Conservation (phyloP, 2,888 invertebrate species). For the Drosophila quinaria region DNA sequence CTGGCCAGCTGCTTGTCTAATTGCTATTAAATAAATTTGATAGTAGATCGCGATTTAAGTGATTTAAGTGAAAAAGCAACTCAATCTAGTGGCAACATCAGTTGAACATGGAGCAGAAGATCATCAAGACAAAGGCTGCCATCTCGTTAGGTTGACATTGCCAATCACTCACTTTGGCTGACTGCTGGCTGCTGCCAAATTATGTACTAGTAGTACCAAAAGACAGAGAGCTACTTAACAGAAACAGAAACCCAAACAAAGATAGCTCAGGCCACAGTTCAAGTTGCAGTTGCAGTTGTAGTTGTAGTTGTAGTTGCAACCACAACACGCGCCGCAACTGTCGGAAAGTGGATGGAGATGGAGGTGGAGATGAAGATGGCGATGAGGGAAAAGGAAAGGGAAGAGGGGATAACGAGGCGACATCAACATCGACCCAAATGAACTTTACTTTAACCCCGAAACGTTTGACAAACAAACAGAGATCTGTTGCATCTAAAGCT, state of each 20-base stretch:
- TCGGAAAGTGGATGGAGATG: neutral
- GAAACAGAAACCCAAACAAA: neutral
- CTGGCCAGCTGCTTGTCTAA: constrained; percentile 16
- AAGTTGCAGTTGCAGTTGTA: constrained; percentile 45
- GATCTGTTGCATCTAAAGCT: constrained; percentile 70
- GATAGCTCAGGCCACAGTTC: constrained; percentile 58
- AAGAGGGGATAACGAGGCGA: constrained; percentile 35
- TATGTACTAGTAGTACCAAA: constrained; percentile 65
- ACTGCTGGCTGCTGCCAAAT: constrained; percentile 66
- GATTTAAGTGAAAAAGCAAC: too few relatives aligned
- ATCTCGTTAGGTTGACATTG: constrained; percentile 51
- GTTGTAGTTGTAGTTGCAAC: constrained; percentile 56
- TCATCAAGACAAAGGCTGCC: constrained; percentile 23
- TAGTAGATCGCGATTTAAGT: constrained; percentile 8
- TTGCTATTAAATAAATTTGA: constrained; percentile 31
- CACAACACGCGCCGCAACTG: constrained; percentile 66
- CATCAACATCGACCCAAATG: constrained; percentile 70
- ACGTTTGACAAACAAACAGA: constrained; percentile 74
- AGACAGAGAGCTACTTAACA: constrained; percentile 39
- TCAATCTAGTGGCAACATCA: constrained; percentile 41
- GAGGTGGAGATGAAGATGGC: neutral
- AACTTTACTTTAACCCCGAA: constrained; percentile 74
- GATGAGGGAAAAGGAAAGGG: neutral
- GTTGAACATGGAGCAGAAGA: constrained; percentile 22
- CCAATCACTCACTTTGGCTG: constrained; percentile 57